phyloP scores from a whole-genome alignment of 2,797 vertebrate species.

The Thaleichthys pacificus region DNA sequence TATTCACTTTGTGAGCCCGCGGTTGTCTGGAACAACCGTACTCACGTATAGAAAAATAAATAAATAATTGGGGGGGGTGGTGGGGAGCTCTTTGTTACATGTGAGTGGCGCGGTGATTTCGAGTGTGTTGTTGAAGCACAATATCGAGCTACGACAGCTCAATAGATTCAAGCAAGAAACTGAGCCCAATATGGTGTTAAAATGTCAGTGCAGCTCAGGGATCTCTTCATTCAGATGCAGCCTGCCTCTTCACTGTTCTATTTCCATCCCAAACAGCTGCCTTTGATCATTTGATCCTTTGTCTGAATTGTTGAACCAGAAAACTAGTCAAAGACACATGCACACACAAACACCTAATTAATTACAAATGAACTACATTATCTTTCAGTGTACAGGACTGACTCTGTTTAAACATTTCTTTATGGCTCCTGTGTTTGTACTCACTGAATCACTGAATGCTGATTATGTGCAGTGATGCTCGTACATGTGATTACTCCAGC shows the following conservation, averaged over 20 bases:
- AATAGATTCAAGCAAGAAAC: background rate
- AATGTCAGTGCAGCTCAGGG: background rate
- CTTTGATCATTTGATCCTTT: constrained; percentile 22
- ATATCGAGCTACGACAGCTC: background rate
- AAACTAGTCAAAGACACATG: background rate
- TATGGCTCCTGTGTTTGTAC: background rate
- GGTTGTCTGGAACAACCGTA: too few relatives aligned
- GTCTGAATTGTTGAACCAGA: constrained; percentile 13
- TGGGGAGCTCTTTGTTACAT: background rate
- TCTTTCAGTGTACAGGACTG: too few relatives aligned
- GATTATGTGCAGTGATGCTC: background rate
- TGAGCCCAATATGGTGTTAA: background rate
- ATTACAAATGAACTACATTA: background rate
- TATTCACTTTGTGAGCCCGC: too few relatives aligned
- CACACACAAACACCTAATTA: background rate
- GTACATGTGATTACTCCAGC: background rate
- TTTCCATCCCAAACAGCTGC: background rate
- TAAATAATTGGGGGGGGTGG: too few relatives aligned
- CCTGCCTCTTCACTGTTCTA: background rate
- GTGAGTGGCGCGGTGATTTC: background rate
- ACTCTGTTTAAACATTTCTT: background rate
- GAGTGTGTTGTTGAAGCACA: background rate
- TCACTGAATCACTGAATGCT: too few relatives aligned
- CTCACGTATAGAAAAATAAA: too few relatives aligned
- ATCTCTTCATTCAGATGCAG: background rate